Percentiles rank a stretch among this genome's conserved stretches.
phyloP scores from a whole-genome alignment of 2,113 vertebrate species.

The Lophotis ruficrista region DNA sequence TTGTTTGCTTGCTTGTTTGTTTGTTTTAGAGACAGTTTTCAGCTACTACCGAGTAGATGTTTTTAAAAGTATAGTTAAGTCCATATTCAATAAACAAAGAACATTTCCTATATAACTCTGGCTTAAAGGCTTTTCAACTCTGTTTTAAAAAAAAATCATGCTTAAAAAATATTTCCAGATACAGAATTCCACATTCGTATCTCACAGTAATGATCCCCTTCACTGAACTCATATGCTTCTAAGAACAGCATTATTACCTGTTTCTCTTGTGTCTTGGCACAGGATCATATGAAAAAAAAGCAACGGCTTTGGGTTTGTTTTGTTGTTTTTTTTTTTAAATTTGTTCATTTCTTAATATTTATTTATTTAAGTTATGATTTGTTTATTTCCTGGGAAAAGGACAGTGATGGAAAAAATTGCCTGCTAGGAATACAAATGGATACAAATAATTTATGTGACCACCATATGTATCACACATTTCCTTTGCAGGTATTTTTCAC shows the following conservation, averaged over 20 bases:
- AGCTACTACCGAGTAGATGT: background rate
- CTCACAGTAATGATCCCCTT: background rate
- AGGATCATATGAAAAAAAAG: background rate
- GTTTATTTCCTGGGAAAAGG: background rate
- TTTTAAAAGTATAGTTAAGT: background rate
- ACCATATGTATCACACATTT: background rate
- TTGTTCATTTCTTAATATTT: too few relatives aligned
- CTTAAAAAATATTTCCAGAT: background rate
- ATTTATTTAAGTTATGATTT: background rate
- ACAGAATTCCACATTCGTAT: background rate
- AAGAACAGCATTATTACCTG: background rate
- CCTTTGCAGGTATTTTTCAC: background rate
- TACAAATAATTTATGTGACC: background rate
- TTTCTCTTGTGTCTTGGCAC: background rate
- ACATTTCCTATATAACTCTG: background rate
- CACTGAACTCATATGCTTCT: background rate
- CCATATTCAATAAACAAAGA: background rate
- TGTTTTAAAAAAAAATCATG: background rate
- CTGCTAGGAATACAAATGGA: background rate
- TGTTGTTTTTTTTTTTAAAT: background rate
- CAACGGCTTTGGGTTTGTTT: rapidly evolving
- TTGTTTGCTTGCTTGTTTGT: background rate
- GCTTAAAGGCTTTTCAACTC: background rate
- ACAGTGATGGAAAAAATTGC: background rate
- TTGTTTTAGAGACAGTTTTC: background rate